Evolutionary conservation across 2,113 vertebrate species (phyloP), one percentile per base, ranked within the genome.

Genomic region (Galemys pyrenaicus): DNA sequence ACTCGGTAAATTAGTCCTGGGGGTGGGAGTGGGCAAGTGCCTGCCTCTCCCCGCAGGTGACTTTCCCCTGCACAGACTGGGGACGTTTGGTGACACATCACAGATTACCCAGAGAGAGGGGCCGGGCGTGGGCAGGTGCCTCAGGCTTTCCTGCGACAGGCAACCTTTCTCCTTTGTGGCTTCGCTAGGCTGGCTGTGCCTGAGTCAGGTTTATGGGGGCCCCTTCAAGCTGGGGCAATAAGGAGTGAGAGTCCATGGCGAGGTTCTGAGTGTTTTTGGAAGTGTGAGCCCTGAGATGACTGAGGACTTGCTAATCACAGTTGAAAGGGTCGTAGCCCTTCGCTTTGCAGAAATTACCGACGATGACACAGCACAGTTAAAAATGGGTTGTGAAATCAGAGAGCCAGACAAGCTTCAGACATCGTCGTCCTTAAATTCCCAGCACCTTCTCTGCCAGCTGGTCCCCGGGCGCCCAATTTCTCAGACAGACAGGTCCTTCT

Each of bases 301-400:
- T 73, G 94, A 88, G 78, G 77, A 49, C 44, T 84, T 68, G 79
- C 68, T 92, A 83, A 95, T 95, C 79, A 64, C 20, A n/a, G 26
- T 49, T 70, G 94, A 92, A 95, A 95, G 92, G 89, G 56, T 54
- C 30, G 22, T 13, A 56, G 80, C 70, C 85, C 79, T 91, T 91
- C 71, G 75, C 71, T 67, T 67, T 8, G 56, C 94, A 97, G 81
- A 94, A 88, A 95, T 96, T 62, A 88, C 80, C 46, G 37, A 74
- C 74, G n/a, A 37, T 54, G 82, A 91, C 77, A 87, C 30, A 58
- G 30, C 5, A 22, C 56, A 24, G 84, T 92, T 80, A 89, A 89
- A 56, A 96, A 90, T 92, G n/a, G 65, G 74, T 75, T 68, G 54
- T 96, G 94, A 96, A 94, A 93, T 94, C 89, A 89, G 89, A 96